Evolutionary conservation across 2,113 vertebrate genomes (phyloP).

Genomic region (Lasiurus cinereus): DNA sequence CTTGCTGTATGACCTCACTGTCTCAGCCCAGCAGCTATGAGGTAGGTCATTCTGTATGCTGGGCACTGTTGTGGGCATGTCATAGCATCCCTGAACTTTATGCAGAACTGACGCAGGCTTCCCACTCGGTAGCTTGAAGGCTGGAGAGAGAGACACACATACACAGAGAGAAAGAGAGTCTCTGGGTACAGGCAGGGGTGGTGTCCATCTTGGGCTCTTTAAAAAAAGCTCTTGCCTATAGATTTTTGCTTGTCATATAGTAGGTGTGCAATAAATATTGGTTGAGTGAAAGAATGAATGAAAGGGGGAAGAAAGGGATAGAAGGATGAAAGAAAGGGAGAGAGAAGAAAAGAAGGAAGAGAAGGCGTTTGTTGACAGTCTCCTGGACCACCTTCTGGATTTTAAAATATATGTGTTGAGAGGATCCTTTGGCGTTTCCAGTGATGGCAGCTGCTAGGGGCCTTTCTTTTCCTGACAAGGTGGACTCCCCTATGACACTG

Average conservation of each 20-base stretch:
- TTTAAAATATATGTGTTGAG: background rate
- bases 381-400: background rate
- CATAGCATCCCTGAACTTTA: background rate
- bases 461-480: background rate
- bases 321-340: no score
- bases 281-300: background rate
- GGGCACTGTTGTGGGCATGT: background rate
- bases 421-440: background rate
- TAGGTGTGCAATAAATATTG: background rate
- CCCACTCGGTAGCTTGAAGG: background rate
- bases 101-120: background rate
- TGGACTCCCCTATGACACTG: accelerated
- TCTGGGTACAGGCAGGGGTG: background rate
- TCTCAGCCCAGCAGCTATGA: background rate
- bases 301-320: no score
- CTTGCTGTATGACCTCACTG: background rate
- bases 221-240: background rate
- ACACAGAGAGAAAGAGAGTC: background rate
- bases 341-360: background rate
- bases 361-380: background rate
- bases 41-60: background rate
- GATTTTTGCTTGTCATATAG: background rate
- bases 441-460: background rate
- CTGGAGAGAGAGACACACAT: background rate
- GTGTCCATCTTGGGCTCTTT: background rate